phyloP scores from a whole-genome alignment of 2,797 vertebrate species.

The Tadarida brasiliensis region DNA sequence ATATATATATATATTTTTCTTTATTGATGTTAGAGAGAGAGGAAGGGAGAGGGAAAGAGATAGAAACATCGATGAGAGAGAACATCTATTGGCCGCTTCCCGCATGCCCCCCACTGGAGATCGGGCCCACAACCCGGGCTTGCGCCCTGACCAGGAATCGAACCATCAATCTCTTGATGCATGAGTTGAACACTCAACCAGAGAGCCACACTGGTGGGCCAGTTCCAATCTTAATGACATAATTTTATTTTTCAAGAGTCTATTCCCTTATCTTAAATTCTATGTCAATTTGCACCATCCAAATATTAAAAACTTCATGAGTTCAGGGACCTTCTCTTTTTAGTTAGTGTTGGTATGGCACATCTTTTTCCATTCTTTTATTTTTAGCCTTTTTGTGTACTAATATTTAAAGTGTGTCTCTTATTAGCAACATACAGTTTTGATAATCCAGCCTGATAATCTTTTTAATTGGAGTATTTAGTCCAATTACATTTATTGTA shows the following conservation, averaged over 20 bases:
- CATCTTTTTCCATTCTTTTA: conserved; percentile 21
- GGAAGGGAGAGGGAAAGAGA: too few species aligned
- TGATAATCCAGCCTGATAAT: background rate
- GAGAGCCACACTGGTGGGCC: too few species aligned
- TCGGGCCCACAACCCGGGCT: too few species aligned
- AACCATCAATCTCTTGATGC: too few species aligned
- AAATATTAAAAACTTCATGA: conserved; percentile 9
- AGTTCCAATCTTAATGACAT: conserved; percentile 25
- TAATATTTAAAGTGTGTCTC: conserved; percentile 27
- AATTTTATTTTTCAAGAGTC: conserved; percentile 18
- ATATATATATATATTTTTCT: too few species aligned
- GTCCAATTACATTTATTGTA: conserved; percentile 16
- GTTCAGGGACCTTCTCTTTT: background rate
- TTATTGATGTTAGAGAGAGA: too few species aligned
- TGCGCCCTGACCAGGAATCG: too few species aligned
- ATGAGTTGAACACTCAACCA: too few species aligned
- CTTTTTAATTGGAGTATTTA: conserved; percentile 33
- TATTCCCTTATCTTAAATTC: conserved; percentile 42
- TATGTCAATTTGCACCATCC: background rate
- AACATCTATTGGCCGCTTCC: too few species aligned
- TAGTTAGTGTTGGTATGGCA: background rate
- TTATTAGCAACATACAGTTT: background rate
- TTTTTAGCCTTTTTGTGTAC: conserved; percentile 41
- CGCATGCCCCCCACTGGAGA: too few species aligned
- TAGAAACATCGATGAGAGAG: too few species aligned